phyloP scores from a whole-genome alignment of 2,888 invertebrate genomes.

The Standfussiana lucernea region DNA sequence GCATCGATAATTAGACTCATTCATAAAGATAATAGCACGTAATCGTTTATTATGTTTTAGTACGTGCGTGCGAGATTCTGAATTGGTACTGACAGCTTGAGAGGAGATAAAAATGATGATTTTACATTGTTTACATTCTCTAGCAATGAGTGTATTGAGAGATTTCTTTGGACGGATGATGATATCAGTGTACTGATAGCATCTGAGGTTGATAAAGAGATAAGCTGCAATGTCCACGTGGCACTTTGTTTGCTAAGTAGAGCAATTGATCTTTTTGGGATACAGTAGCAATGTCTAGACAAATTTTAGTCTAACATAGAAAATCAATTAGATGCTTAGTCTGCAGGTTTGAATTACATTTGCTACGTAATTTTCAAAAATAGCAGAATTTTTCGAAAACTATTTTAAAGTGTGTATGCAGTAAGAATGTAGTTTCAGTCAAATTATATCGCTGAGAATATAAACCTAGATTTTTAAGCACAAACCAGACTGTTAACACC shows the following conservation, averaged over 20 bases:
- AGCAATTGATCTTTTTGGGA: not conserved
- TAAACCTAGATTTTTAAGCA: slow-evolving; percentile 36
- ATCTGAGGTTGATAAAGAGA: not conserved
- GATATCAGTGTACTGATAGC: not conserved
- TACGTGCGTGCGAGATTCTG: slow-evolving; percentile 26
- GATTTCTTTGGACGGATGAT: slow-evolving; percentile 15
- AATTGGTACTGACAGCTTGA: slow-evolving; percentile 18
- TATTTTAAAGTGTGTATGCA: not conserved
- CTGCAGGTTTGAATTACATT: not conserved
- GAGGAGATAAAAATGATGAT: slow-evolving; percentile 25
- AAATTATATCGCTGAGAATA: not conserved
- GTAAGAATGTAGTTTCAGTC: not conserved
- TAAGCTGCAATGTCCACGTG: not conserved
- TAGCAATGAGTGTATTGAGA: slow-evolving; percentile 12
- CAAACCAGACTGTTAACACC: not conserved
- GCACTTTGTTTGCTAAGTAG: not conserved
- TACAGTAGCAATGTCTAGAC: too few relatives aligned
- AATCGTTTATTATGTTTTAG: slow-evolving; percentile 50
- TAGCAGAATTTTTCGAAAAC: too few relatives aligned
- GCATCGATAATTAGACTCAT: slow-evolving; percentile 65
- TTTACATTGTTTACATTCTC: slow-evolving; percentile 6
- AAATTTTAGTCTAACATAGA: too few relatives aligned
- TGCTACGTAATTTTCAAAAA: not conserved
- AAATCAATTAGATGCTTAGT: not conserved
- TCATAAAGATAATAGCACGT: slow-evolving; percentile 61